phyloP scores from a whole-genome alignment of 2,113 vertebrate genomes.

The Indicator indicator region DNA sequence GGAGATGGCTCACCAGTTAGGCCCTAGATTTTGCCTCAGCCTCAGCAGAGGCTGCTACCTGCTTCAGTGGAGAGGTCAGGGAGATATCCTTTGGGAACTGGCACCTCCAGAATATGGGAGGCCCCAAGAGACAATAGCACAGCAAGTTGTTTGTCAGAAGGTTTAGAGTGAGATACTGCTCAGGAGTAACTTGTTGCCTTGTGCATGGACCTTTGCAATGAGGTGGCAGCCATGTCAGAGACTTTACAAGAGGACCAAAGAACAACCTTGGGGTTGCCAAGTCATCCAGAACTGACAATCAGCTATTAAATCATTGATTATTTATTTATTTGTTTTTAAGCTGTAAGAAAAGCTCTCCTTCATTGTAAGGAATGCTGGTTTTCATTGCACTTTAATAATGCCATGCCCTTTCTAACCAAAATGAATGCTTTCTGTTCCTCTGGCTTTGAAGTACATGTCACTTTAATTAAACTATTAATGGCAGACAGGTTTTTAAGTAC shows the following conservation, averaged over 20 bases:
- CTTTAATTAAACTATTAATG: slow-evolving; percentile 86
- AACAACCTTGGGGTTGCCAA: slow-evolving; percentile 51
- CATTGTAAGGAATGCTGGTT: slow-evolving; percentile 79
- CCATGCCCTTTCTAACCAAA: slow-evolving; percentile 83
- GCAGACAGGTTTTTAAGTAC: slow-evolving; percentile 80
- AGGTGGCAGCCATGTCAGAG: background rate
- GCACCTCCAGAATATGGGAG: background rate
- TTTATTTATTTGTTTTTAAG: background rate
- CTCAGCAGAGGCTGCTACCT: background rate
- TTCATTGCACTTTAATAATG: slow-evolving; percentile 85
- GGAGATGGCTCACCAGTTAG: background rate
- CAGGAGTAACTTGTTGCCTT: background rate
- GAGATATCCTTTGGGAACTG: background rate
- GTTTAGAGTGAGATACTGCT: background rate
- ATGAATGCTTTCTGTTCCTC: slow-evolving; percentile 80
- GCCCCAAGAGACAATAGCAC: background rate
- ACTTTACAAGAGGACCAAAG: background rate
- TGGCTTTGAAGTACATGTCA: slow-evolving; percentile 81
- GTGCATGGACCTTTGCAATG: background rate
- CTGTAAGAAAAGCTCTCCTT: slow-evolving; percentile 22
- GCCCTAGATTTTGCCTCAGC: background rate
- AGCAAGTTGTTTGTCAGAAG: background rate
- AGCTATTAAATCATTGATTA: slow-evolving; percentile 77
- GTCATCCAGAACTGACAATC: slow-evolving; percentile 75
- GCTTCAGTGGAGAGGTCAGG: background rate